These are phyloP conservation scores for Drosophila sordidula DNA, from an alignment of 2,888 invertebrate species.

Conservation along the genomic window DNA sequence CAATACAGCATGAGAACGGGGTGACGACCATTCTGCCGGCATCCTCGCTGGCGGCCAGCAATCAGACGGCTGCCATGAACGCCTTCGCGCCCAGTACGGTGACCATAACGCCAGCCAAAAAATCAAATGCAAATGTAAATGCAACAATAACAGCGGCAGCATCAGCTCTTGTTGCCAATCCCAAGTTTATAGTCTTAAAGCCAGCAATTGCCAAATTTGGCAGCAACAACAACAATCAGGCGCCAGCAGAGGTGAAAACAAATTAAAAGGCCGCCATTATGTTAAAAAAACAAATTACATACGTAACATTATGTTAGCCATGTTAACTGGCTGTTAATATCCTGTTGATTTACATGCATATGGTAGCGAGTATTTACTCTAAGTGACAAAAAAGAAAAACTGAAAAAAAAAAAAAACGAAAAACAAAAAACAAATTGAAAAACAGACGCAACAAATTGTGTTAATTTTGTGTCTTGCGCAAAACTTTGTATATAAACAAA, in stretches of 20 bases:
- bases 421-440: slow-evolving; percentile 2
- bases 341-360: slow-evolving; percentile 58
- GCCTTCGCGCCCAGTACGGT: slow-evolving; percentile 82
- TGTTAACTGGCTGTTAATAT: slow-evolving; percentile 55
- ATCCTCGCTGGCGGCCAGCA: slow-evolving; percentile 79
- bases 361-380: slow-evolving; percentile 42
- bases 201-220: slow-evolving; percentile 62
- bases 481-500: slow-evolving; percentile 24
- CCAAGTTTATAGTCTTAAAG: slow-evolving; percentile 82
- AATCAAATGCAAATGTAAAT: slow-evolving; percentile 26
- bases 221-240: slow-evolving; percentile 29
- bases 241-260: slow-evolving; percentile 41
- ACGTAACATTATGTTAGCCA: slow-evolving; percentile 49
- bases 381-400: slow-evolving; percentile 25
- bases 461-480: slow-evolving; percentile 3
- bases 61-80: slow-evolving; percentile 82
- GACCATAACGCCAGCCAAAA: slow-evolving; percentile 80
- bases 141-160: slow-evolving; percentile 31
- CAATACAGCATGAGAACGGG: slow-evolving; percentile 82
- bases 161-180: slow-evolving; percentile 63
- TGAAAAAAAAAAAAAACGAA: slow-evolving; percentile 2
- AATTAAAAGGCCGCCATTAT: slow-evolving; percentile 32
- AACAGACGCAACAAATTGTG: slow-evolving; percentile 16
- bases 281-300: slow-evolving; percentile 31
- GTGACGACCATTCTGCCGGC: slow-evolving; percentile 82